These are phyloP conservation scores for Atherinomorus stipes DNA, from an alignment of 2,113 vertebrate species.

Conservation along the genomic window DNA sequence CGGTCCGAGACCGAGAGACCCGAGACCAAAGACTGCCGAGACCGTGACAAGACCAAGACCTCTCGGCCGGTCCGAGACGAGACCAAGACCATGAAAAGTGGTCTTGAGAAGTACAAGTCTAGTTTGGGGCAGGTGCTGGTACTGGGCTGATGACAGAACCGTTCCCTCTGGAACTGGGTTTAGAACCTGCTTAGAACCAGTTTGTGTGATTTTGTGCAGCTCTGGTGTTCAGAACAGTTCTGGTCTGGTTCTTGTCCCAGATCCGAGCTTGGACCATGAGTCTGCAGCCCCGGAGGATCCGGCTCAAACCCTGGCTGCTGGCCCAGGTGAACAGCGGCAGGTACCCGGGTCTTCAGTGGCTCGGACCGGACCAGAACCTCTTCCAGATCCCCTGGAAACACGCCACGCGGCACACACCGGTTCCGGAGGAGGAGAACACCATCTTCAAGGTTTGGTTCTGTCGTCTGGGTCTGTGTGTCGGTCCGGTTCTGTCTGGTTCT, in stretches of 20 bases:
- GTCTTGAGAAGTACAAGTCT: no score
- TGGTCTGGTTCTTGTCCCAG: no score
- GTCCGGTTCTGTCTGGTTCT: neutral
- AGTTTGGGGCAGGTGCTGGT: no score
- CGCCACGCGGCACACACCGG: slow-evolving; percentile 86
- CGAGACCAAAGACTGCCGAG: no score
- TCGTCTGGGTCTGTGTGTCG: no score
- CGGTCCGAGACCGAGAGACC: no score
- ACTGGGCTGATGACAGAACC: no score
- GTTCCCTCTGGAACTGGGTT: no score
- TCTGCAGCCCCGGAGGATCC: slow-evolving; percentile 85
- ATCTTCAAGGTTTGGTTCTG: slow-evolving; percentile 88
- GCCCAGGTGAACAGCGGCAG: slow-evolving; percentile 90
- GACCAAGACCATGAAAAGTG: no score
- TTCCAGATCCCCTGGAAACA: slow-evolving; percentile 95
- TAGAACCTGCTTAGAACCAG: no score
- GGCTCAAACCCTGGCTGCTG: slow-evolving; percentile 92
- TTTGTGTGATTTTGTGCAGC: neutral
- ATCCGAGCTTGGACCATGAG: slow-evolving; percentile 78
- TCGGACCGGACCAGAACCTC: slow-evolving; percentile 81
- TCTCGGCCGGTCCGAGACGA: no score
- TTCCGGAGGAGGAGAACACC: slow-evolving; percentile 88
- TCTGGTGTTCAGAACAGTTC: neutral
- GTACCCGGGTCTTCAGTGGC: slow-evolving; percentile 91
- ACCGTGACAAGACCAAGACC: no score